phyloP scores from a whole-genome alignment of 2,113 vertebrate species.

The Maccullochella peelii region DNA sequence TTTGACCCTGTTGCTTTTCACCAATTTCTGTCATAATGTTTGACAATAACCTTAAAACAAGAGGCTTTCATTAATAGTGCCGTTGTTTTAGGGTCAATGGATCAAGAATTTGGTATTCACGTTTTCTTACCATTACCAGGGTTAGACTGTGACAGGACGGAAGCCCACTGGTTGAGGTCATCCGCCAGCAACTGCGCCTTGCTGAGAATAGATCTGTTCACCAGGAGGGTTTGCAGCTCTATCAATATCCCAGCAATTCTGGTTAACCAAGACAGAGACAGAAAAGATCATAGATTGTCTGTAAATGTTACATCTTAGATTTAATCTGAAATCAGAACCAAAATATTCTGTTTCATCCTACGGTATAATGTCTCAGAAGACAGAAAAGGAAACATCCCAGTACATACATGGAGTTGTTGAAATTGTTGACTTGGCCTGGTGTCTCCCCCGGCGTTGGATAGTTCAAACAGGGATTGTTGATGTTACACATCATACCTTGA shows the following conservation, averaged over 20 bases:
- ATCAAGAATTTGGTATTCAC: neutral
- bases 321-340: neutral
- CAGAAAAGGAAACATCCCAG: neutral
- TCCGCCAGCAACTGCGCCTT: conserved; percentile 65
- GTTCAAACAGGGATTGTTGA: conserved; percentile 93
- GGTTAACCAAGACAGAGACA: neutral
- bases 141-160: conserved; percentile 58
- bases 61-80: neutral
- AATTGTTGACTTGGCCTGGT: conserved; percentile 96
- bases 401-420: conserved; percentile 93
- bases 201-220: conserved; percentile 66
- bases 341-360: neutral
- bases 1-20: neutral
- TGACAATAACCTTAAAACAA: neutral
- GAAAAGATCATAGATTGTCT: neutral
- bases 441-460: conserved; percentile 95
- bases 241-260: conserved; percentile 79
- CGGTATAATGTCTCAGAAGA: neutral
- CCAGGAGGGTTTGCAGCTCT: conserved; percentile 78
- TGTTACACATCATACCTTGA: conserved; percentile 96
- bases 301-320: neutral
- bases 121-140: conserved; percentile 59
- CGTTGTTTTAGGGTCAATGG: neutral
- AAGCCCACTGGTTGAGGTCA: conserved; percentile 72
- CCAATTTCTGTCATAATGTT: neutral